Evolutionary conservation across 2,113 vertebrate genomes (phyloP).

Genomic region (Pseudopipra pipra): DNA sequence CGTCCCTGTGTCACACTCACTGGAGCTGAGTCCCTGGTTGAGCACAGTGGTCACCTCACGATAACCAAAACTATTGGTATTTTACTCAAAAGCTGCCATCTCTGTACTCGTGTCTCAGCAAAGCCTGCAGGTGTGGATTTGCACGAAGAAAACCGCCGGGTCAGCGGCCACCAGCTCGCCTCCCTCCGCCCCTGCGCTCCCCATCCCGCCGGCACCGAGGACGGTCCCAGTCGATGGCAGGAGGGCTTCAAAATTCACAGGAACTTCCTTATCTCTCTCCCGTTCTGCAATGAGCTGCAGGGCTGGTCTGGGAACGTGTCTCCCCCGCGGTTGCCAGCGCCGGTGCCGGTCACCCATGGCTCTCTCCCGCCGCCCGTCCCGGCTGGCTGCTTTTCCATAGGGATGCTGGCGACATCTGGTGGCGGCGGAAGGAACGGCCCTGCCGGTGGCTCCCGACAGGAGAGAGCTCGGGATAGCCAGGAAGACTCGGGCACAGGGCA

Average conservation of each 20-base stretch:
- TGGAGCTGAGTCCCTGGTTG: background rate
- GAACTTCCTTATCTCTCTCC: too few species aligned
- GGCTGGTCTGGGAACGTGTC: background rate
- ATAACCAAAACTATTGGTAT: background rate
- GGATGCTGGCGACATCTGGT: conserved; percentile 77
- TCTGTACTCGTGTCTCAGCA: background rate
- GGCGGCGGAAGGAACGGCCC: background rate
- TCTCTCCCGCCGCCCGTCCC: accelerated
- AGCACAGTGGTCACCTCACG: accelerated
- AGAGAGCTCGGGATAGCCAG: background rate
- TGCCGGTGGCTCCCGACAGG: background rate
- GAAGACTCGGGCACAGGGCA: too few species aligned
- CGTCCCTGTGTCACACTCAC: accelerated
- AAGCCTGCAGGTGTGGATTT: background rate
- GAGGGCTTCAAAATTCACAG: background rate
- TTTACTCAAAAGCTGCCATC: background rate
- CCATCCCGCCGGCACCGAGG: background rate
- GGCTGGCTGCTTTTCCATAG: background rate
- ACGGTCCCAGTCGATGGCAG: accelerated
- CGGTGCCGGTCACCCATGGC: accelerated
- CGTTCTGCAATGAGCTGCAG: accelerated
- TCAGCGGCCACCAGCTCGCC: background rate
- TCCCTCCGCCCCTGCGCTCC: background rate
- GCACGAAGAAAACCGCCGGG: background rate
- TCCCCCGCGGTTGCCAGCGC: too few species aligned